Conservation (phyloP, 1,140 invertebrate genomes). For the Hesperophylax magnus region DNA sequence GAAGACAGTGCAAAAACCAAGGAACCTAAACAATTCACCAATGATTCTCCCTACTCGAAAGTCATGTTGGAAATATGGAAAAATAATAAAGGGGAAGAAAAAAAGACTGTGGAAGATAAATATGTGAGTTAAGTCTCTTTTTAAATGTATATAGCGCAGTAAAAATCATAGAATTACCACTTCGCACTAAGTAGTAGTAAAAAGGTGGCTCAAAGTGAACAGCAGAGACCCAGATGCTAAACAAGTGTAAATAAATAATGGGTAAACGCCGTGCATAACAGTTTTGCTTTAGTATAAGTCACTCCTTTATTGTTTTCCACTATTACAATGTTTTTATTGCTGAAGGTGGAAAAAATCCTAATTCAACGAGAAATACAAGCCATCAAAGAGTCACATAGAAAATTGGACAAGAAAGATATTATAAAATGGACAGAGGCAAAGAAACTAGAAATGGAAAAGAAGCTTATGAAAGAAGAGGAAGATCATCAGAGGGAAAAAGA, state of each 20-base stretch:
- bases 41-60: not conserved
- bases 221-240: no score
- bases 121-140: not conserved
- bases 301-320: no score
- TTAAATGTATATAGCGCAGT: no score
- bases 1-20: not conserved
- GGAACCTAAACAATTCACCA: not conserved
- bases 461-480: constrained; percentile 26
- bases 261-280: no score
- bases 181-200: no score
- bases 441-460: constrained; percentile 32
- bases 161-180: no score
- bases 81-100: constrained; percentile 32
- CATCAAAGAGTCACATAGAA: not conserved
- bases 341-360: constrained; percentile 1
- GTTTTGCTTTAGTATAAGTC: no score
- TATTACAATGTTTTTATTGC: not conserved
- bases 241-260: no score
- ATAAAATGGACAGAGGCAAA: constrained; percentile 42
- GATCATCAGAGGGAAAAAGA: constrained; percentile 24
- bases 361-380: not conserved
- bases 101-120: not conserved
- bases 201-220: no score
- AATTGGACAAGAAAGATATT: constrained; percentile 41
- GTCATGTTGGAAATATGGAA: constrained; percentile 25